Conservation (phyloP, 2,797 vertebrate genomes). For the Pseudomugil gertrudae region DNA sequence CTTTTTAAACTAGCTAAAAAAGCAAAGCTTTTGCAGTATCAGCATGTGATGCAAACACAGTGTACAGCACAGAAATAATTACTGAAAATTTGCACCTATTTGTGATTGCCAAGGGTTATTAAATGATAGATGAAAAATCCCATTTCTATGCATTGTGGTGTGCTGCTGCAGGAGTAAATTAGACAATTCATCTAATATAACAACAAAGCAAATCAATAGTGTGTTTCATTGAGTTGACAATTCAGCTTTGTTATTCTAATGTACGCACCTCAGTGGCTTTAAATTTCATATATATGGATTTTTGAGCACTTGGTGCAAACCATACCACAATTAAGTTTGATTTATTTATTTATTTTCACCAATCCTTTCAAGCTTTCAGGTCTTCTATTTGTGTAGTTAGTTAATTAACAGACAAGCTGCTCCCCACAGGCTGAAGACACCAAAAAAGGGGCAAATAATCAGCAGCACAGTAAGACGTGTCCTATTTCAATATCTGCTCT, state of each 20-base stretch:
- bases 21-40: neutral
- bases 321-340: conserved; percentile 62
- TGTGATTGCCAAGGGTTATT: neutral
- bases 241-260: conserved; percentile 39
- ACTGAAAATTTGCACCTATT: conserved; percentile 3
- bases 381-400: conserved; percentile 46
- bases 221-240: conserved; percentile 30
- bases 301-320: conserved; percentile 32
- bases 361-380: conserved; percentile 11
- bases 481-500: conserved; percentile 26
- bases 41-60: neutral
- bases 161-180: conserved; percentile 21
- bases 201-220: conserved; percentile 60
- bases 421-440: conserved; percentile 25
- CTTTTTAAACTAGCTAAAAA: neutral
- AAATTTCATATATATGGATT: conserved; percentile 65
- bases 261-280: conserved; percentile 36
- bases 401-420: conserved; percentile 62
- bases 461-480: conserved; percentile 25
- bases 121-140: conserved; percentile 15
- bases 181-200: conserved; percentile 35
- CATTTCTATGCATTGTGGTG: conserved; percentile 2
- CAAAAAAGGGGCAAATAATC: conserved; percentile 5
- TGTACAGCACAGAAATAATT: neutral
- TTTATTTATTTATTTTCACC: conserved; percentile 20